phyloP scores from a whole-genome alignment of 2,113 vertebrate species.

The Entelurus aequoreus region DNA sequence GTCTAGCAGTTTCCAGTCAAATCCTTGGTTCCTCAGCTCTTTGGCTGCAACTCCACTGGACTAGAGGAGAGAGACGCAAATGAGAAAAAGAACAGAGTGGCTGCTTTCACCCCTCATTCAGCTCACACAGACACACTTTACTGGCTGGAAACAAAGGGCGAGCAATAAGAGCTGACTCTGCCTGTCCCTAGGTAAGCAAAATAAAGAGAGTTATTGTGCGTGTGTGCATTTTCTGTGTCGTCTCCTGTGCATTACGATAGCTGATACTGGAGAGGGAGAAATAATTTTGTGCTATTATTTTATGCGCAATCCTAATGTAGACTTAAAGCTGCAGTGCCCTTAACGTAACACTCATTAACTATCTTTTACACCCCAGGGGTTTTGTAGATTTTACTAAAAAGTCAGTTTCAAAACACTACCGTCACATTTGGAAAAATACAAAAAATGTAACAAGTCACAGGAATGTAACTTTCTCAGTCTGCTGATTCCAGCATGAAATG shows the following conservation, averaged over 20 bases:
- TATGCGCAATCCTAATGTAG: constrained; percentile 50
- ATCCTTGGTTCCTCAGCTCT: constrained; percentile 43
- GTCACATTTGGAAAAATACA: background rate
- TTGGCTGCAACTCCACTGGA: constrained; percentile 56
- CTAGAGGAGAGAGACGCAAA: constrained; percentile 59
- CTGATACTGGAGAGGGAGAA: constrained; percentile 55
- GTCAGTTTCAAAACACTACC: background rate
- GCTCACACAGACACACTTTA: constrained; percentile 41
- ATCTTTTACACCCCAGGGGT: constrained; percentile 22
- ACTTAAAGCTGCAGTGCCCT: constrained; percentile 66
- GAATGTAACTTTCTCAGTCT: constrained; percentile 41
- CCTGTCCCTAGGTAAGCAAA: constrained; percentile 41
- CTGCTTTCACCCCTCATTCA: constrained; percentile 31
- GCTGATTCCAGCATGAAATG: background rate
- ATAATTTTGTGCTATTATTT: constrained; percentile 63
- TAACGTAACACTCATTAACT: constrained; percentile 21
- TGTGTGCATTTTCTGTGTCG: constrained; percentile 38
- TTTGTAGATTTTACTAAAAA: constrained; percentile 2
- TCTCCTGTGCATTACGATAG: constrained; percentile 27
- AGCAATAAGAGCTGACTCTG: constrained; percentile 30
- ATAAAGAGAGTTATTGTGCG: constrained; percentile 27
- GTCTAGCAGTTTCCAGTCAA: constrained; percentile 52
- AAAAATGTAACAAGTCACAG: background rate
- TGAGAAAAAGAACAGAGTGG: constrained; percentile 47
- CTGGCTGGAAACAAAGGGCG: constrained; percentile 61